Conservation (phyloP, 1,140 invertebrate species). For the Anastatus disparis region DNA sequence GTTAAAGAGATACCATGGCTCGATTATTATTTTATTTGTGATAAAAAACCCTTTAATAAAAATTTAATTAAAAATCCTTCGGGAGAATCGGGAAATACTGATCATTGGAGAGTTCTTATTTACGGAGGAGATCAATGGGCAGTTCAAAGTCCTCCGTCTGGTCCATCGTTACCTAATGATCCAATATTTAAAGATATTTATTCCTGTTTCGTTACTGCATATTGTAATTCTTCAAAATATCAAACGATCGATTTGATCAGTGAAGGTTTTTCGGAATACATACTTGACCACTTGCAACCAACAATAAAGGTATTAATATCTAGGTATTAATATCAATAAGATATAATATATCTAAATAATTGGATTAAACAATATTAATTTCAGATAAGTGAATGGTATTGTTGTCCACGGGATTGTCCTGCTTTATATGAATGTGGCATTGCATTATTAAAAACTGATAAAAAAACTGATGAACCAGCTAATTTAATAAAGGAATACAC, state of each 20-base stretch:
- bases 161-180: constrained; percentile 54
- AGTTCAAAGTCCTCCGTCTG: too few species aligned
- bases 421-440: constrained; percentile 50
- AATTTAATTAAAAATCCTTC: constrained; percentile 66
- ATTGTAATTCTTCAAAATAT: too few species aligned
- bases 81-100: constrained; percentile 44
- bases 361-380: too few species aligned
- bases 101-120: too few species aligned
- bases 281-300: too few species aligned
- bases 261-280: too few species aligned
- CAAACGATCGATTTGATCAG: background rate
- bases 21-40: too few species aligned
- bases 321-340: too few species aligned
- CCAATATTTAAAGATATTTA: constrained; percentile 49
- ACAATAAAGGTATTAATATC: constrained; percentile 23
- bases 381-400: constrained; percentile 53
- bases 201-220: too few species aligned
- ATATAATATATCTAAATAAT: too few species aligned
- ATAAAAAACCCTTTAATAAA: constrained; percentile 59
- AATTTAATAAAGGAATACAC: constrained; percentile 45
- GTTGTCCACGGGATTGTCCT: constrained; percentile 58
- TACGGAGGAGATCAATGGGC: too few species aligned
- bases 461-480: background rate
- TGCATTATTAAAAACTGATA: constrained; percentile 39
- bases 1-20: too few species aligned